phyloP scores from a whole-genome alignment of 2,797 vertebrate species.

The Cygnus olor region DNA sequence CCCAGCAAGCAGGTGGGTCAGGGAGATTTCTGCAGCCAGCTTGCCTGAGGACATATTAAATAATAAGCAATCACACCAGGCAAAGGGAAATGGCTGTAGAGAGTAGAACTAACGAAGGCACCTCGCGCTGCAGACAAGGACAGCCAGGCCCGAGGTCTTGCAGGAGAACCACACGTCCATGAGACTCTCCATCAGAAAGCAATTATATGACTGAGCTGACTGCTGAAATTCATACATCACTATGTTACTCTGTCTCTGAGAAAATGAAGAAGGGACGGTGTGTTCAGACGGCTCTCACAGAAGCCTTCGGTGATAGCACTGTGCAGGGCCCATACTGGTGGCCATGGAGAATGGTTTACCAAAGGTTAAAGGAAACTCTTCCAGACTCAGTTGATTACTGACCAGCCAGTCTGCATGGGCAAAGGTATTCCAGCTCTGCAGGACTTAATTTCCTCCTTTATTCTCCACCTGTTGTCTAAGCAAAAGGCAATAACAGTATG shows the following conservation, averaged over 20 bases:
- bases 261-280: background rate
- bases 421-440: background rate
- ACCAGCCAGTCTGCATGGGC: background rate
- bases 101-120: conserved; percentile 33
- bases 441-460: background rate
- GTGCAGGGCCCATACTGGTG: background rate
- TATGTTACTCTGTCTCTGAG: background rate
- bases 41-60: background rate
- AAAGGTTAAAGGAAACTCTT: background rate
- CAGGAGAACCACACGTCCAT: background rate
- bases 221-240: background rate
- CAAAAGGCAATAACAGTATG: background rate
- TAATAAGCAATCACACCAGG: background rate
- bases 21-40: background rate
- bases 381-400: background rate
- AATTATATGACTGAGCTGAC: background rate
- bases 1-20: background rate
- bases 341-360: background rate
- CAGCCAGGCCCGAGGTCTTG: background rate
- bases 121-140: background rate
- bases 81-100: background rate
- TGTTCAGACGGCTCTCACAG: background rate
- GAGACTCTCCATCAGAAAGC: background rate
- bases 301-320: background rate
- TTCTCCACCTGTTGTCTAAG: background rate